These are phyloP conservation scores for Lysiphlebus fabarum DNA, from an alignment of 1,140 invertebrate species.

Conservation along the genomic window DNA sequence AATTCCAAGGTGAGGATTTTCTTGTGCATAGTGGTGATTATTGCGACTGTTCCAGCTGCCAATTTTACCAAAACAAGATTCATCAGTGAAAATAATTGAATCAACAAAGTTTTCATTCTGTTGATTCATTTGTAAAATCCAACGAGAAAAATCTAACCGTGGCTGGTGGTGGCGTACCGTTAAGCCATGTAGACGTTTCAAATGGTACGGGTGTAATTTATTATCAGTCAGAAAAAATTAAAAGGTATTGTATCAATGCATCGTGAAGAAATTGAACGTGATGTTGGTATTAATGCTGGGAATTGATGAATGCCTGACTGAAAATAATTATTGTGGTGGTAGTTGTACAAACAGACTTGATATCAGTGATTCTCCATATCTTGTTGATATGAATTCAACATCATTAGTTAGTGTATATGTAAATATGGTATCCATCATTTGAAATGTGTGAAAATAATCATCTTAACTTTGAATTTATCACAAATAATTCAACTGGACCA, in stretches of 20 bases:
- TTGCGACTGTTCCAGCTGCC: too few species aligned
- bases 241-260: conserved; percentile 94
- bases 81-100: too few species aligned
- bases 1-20: too few species aligned
- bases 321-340: conserved; percentile 92
- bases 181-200: too few species aligned
- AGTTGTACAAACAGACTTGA: conserved; percentile 91
- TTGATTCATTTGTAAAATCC: too few species aligned
- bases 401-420: conserved; percentile 89
- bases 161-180: too few species aligned
- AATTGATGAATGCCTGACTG: conserved; percentile 94
- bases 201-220: conserved; percentile 95
- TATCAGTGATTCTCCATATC: conserved; percentile 84
- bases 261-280: conserved; percentile 87
- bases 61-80: too few species aligned
- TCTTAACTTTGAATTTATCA: conserved; percentile 92
- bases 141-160: too few species aligned
- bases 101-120: too few species aligned
- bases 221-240: conserved; percentile 87
- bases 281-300: conserved; percentile 93
- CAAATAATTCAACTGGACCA: conserved; percentile 86
- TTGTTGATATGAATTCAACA: conserved; percentile 96
- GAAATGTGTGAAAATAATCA: conserved; percentile 95
- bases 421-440: conserved; percentile 89
- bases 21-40: too few species aligned